Evolutionary conservation across 2,888 invertebrate genomes (phyloP).

Genomic region (Lymantria monacha): DNA sequence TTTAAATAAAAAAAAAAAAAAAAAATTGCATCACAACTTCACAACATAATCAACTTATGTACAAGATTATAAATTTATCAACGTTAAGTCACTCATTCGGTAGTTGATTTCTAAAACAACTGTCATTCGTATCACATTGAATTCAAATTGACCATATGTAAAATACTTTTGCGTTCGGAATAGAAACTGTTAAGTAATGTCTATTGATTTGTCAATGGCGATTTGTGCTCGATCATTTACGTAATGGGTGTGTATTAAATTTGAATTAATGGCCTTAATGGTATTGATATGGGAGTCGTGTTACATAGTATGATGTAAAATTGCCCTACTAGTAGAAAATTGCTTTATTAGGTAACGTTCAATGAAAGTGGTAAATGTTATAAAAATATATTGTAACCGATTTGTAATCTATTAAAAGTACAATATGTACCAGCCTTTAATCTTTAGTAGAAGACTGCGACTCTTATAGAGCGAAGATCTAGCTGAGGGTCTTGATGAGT

Average conservation of each 20-base stretch:
- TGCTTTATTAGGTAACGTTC: too few species aligned
- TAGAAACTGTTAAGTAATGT: conserved; percentile 32
- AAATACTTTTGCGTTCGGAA: conserved; percentile 15
- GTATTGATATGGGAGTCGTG: neutral
- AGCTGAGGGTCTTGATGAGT: too few species aligned
- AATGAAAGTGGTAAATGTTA: neutral
- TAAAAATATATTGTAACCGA: too few species aligned
- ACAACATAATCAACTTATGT: neutral
- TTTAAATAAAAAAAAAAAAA: too few species aligned
- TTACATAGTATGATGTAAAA: neutral
- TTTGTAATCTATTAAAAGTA: too few species aligned
- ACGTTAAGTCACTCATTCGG: neutral
- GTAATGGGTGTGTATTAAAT: conserved; percentile 15
- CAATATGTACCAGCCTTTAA: too few species aligned
- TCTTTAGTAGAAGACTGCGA: too few species aligned
- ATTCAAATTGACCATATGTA: conserved; percentile 14
- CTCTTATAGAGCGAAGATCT: too few species aligned
- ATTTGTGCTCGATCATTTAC: conserved; percentile 19
- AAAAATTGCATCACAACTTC: neutral
- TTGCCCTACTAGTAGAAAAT: too few species aligned
- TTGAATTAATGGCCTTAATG: conserved; percentile 2
- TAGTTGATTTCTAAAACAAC: conserved; percentile 8
- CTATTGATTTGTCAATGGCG: conserved; percentile 41
- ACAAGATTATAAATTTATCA: neutral
- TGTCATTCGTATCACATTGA: conserved; percentile 7